Evolutionary conservation across 2,888 invertebrate species (phyloP).

Genomic region (Lepidocyrtinus sp.): DNA sequence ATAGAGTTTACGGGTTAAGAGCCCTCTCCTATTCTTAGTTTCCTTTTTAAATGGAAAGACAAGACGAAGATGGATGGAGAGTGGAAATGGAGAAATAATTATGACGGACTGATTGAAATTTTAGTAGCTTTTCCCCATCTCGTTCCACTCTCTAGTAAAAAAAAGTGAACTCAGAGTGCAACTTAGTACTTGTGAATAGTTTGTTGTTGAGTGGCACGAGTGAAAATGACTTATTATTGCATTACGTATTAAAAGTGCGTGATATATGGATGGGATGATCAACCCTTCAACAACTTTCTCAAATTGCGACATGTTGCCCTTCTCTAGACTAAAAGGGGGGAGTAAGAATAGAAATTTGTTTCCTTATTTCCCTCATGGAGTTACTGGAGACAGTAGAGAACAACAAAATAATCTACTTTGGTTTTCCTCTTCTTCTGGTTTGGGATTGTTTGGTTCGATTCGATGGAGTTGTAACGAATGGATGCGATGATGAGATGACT

Average conservation of each 20-base stretch:
- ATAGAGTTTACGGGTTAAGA: no score
- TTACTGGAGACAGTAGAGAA: no score
- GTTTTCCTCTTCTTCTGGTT: no score
- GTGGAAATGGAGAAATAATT: constrained; percentile 66
- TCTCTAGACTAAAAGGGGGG: neutral
- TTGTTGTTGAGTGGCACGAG: constrained; percentile 25
- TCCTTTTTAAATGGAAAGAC: no score
- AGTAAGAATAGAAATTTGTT: neutral
- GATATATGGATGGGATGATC: constrained; percentile 5
- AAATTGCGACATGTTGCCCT: neutral
- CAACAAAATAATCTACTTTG: constrained; percentile 6
- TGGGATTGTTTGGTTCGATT: no score
- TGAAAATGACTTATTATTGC: constrained; percentile 53
- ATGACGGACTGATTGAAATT: constrained; percentile 65
- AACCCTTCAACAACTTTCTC: constrained; percentile 30
- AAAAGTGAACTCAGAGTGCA: no score
- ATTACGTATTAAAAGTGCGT: constrained; percentile 26
- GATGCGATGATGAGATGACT: constrained; percentile 32
- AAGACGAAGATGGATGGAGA: constrained; percentile 60
- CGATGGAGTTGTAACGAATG: constrained; percentile 6
- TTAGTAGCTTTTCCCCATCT: constrained; percentile 9
- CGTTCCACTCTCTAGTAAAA: neutral
- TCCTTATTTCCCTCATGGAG: constrained; percentile 38
- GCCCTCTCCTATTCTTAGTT: no score
- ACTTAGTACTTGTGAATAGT: no score